Evolutionary conservation across 2,113 vertebrate species (phyloP).

Genomic region (Ancistrus triradiatus): DNA sequence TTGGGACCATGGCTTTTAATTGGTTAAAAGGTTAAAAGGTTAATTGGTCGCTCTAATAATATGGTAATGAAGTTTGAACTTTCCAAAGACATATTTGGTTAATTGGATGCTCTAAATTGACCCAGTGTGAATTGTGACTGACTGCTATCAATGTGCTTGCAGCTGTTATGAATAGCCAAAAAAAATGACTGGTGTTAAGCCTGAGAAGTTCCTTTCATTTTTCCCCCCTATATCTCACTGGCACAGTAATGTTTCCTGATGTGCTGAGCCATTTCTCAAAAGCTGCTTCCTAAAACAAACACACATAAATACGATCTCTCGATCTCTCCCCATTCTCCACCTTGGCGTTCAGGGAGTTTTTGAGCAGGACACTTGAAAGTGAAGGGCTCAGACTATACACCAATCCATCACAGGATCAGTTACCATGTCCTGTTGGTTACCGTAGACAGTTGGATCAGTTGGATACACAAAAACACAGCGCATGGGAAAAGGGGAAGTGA

Average conservation of each 20-base stretch:
- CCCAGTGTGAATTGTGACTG: no score
- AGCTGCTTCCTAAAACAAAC: constrained; percentile 28
- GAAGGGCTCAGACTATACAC: constrained; percentile 25
- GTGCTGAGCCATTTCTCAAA: constrained; percentile 35
- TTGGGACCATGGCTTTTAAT: no score
- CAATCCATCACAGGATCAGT: constrained; percentile 47
- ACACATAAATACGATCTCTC: constrained; percentile 34
- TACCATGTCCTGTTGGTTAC: constrained; percentile 34
- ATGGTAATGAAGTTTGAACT: no score
- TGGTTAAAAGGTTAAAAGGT: no score
- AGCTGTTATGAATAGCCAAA: no score
- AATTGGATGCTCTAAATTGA: no score
- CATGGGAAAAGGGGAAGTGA: constrained; percentile 31
- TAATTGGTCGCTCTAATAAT: no score
- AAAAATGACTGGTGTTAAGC: no score
- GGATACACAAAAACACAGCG: constrained; percentile 29
- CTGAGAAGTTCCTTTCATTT: no score
- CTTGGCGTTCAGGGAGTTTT: constrained; percentile 34
- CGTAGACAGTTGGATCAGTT: constrained; percentile 36
- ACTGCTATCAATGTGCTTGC: no score
- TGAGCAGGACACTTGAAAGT: constrained; percentile 33
- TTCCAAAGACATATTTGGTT: no score
- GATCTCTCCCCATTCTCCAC: constrained; percentile 23
- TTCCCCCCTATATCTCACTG: no score
- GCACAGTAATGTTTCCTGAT: constrained; percentile 33